Conservation (phyloP, 2,888 invertebrate genomes). For the Fragum whitleyi region DNA sequence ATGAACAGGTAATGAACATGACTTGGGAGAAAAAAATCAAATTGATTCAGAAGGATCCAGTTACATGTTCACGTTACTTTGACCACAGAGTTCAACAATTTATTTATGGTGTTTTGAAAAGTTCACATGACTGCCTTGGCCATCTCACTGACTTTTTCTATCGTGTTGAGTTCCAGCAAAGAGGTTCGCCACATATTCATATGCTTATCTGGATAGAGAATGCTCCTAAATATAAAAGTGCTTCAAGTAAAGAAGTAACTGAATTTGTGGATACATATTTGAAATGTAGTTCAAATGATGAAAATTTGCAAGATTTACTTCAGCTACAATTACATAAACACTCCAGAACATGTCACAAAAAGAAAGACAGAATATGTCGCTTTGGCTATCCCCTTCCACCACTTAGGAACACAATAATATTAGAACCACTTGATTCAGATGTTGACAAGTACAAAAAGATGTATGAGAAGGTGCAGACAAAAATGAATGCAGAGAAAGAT, state of each 20-base stretch:
- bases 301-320: constrained; percentile 22
- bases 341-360: constrained; percentile 43
- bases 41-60: too few relatives aligned
- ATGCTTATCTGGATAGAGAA: too few relatives aligned
- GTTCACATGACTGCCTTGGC: background rate
- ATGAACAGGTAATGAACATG: background rate
- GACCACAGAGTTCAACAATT: constrained; percentile 14
- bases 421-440: constrained; percentile 46
- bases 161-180: too few relatives aligned
- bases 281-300: constrained; percentile 12
- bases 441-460: too few relatives aligned
- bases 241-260: background rate
- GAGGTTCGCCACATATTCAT: constrained; percentile 51
- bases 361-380: constrained; percentile 30
- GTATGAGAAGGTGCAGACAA: too few relatives aligned
- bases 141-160: constrained; percentile 9
- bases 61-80: too few relatives aligned
- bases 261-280: constrained; percentile 5
- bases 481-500: too few relatives aligned
- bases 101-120: constrained; percentile 5
- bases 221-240: background rate
- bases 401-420: background rate
- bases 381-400: constrained; percentile 39
- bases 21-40: too few relatives aligned
- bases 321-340: constrained; percentile 49